Conservation (phyloP, 2,113 vertebrate species). For the Tichodroma muraria region DNA sequence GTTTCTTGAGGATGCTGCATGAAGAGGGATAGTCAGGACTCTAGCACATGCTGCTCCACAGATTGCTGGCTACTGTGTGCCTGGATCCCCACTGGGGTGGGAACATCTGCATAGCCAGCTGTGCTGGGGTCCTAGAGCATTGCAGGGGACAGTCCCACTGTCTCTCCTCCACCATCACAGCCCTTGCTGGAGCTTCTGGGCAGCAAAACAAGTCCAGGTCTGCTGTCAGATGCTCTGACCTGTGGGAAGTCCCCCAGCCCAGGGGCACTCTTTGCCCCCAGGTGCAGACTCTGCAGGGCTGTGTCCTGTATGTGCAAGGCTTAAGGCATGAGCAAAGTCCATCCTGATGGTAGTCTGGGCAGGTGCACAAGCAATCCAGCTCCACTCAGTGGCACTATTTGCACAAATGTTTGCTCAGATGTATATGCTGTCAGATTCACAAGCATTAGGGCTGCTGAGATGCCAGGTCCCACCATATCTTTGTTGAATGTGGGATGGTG, state of each 20-base stretch:
- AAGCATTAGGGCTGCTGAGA: neutral
- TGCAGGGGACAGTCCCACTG: rapidly evolving
- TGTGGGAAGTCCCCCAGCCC: neutral
- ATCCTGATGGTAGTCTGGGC: neutral
- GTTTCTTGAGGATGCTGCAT: rapidly evolving
- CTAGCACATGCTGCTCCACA: neutral
- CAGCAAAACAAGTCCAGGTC: neutral
- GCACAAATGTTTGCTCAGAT: neutral
- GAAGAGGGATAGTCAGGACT: rapidly evolving
- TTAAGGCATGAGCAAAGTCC: rapidly evolving
- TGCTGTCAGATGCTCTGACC: neutral
- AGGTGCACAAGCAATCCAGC: neutral
- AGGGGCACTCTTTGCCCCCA: rapidly evolving
- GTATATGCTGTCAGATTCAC: neutral
- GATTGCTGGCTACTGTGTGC: rapidly evolving
- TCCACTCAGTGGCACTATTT: neutral
- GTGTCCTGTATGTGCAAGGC: rapidly evolving
- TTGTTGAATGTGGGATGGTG: no score
- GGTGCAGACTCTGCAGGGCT: rapidly evolving
- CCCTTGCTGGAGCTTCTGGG: rapidly evolving
- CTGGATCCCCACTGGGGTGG: rapidly evolving
- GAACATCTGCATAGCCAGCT: neutral
- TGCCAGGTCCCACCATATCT: neutral
- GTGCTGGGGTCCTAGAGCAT: rapidly evolving
- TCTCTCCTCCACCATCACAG: neutral